Evolutionary conservation across 2,888 invertebrate species (phyloP).

Genomic region (Lamellibrachia columna): DNA sequence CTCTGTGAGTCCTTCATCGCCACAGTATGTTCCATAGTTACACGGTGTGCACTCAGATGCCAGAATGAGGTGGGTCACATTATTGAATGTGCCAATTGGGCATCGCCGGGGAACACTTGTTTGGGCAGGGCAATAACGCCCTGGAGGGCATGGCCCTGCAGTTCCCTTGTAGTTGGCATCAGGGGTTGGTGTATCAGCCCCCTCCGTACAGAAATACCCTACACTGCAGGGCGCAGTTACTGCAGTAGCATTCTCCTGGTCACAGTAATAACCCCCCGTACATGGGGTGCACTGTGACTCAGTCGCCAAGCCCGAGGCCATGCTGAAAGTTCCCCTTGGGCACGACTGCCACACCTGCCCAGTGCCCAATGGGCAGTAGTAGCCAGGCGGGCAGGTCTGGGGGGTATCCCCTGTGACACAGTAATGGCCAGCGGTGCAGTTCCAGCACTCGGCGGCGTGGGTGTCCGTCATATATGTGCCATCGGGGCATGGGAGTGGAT

Average conservation of each 20-base stretch:
- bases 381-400: conserved; percentile 56
- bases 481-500: conserved; percentile 53
- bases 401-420: conserved; percentile 52
- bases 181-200: conserved; percentile 53
- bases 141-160: conserved; percentile 59
- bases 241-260: conserved; percentile 47
- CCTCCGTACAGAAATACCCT: conserved; percentile 61
- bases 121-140: conserved; percentile 52
- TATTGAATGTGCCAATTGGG: conserved; percentile 55
- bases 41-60: conserved; percentile 53
- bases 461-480: conserved; percentile 59
- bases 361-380: conserved; percentile 60
- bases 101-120: conserved; percentile 53
- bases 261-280: conserved; percentile 58
- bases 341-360: conserved; percentile 57
- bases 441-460: conserved; percentile 51
- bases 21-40: conserved; percentile 55
- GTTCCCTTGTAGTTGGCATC: conserved; percentile 50
- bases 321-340: conserved; percentile 59
- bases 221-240: conserved; percentile 44
- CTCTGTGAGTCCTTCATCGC: conserved; percentile 46
- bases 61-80: conserved; percentile 54
- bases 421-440: conserved; percentile 59
- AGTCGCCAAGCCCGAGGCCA: conserved; percentile 47
- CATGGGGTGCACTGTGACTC: conserved; percentile 57